Evolutionary conservation across 2,113 vertebrate genomes (phyloP), one percentile per base, ranked within the genome.

Genomic region (Ptilonorhynchus violaceus): DNA sequence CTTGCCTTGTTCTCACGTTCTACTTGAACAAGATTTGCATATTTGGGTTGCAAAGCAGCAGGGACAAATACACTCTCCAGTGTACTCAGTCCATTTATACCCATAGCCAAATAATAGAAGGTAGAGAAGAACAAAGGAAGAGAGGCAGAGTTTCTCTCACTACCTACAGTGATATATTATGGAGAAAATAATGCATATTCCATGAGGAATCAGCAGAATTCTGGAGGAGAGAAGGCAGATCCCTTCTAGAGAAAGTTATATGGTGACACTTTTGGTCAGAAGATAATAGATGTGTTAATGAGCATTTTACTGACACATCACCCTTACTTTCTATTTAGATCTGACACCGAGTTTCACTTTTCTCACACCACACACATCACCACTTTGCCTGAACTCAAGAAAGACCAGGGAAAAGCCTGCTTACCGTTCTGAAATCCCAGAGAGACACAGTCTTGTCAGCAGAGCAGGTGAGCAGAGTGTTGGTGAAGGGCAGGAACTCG

Each of bases 401-500:
- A 50, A 58, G 58, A 46, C 17, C 30, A 77, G 55, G 68, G 56
- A 58, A 35, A 27, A 56, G 67, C 13, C 42, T 59, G 9, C 74
- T 85, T 86, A 82, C 98, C 2, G 52, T 98, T 81, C 99, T 97
- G 67, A 93, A 85, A 49, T 98, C 98, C 98, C 98, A 98, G 33
- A 98, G 52, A 22, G 97, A 98, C 19, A 98, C 37, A 27, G 97
- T 95, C 94, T 98, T 98, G 95, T 98, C 98, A 28, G 98, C 96
- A 89, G 98, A 98, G 70, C 95, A 96, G 5, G 97, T 98, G 68
- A 98, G 98, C 25, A 94, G 79, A 1, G 76, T 97, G 95, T 93
- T 98, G 88, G 98, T 98, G 93, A 96, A 98, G 1, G 95, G 98
- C 77, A 98, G 98, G 97, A 99, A 99, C 81, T 97, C 96, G 30